Evolutionary conservation across 2,113 vertebrate species (phyloP).

Genomic region (Clinocottus analis): DNA sequence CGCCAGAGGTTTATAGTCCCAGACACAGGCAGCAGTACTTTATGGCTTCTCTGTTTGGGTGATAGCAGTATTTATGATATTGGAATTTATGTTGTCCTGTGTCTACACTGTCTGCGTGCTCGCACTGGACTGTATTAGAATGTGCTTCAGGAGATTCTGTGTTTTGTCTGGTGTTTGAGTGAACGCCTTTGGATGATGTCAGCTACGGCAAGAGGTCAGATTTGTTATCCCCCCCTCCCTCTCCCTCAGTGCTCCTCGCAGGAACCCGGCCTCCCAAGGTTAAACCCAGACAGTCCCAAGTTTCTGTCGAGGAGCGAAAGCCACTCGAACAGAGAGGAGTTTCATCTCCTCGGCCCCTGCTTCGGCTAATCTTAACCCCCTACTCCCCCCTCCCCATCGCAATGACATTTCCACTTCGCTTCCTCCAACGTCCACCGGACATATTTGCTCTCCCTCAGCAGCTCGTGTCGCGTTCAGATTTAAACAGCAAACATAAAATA

Average conservation of each 20-base stretch:
- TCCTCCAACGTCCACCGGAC: slow-evolving; percentile 78
- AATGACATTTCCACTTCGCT: slow-evolving; percentile 82
- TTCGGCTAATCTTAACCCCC: slow-evolving; percentile 79
- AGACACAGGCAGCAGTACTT: slow-evolving; percentile 75
- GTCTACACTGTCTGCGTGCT: slow-evolving; percentile 57
- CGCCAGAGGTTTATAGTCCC: slow-evolving; percentile 80
- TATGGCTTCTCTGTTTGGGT: slow-evolving; percentile 76
- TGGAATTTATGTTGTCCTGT: slow-evolving; percentile 77
- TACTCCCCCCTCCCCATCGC: slow-evolving; percentile 29
- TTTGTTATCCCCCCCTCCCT: slow-evolving; percentile 30
- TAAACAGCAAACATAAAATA: slow-evolving; percentile 86
- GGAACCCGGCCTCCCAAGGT: slow-evolving; percentile 67
- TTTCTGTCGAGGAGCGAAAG: slow-evolving; percentile 66
- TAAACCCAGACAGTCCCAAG: slow-evolving; percentile 67
- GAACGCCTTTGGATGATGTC: slow-evolving; percentile 56
- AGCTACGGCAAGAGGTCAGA: slow-evolving; percentile 60
- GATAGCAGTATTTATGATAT: slow-evolving; percentile 82
- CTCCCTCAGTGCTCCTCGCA: slow-evolving; percentile 1
- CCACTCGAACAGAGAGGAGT: slow-evolving; percentile 67
- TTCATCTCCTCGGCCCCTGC: slow-evolving; percentile 74
- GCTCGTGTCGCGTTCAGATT: slow-evolving; percentile 81
- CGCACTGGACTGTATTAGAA: slow-evolving; percentile 65
- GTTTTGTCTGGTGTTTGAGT: slow-evolving; percentile 60
- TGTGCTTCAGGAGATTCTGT: slow-evolving; percentile 61
- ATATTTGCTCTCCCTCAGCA: slow-evolving; percentile 81